A percentile compares a stretch with the other conserved stretches of the same genome.
Evolutionary conservation across 2,113 vertebrate species (phyloP).

Genomic region (Passerina amoena): DNA sequence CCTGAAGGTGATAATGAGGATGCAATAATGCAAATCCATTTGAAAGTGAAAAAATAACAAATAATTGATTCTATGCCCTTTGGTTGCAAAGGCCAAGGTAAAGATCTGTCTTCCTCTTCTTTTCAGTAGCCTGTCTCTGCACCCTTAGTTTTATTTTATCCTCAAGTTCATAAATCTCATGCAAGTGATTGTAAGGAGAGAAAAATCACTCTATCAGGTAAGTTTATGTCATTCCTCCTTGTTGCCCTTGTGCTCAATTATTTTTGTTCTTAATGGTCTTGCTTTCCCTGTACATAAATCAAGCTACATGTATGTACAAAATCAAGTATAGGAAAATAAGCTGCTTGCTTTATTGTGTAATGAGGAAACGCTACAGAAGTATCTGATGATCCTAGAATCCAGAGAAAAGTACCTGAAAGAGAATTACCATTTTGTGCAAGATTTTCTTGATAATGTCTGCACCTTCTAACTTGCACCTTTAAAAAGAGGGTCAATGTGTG

Average conservation of each 20-base stretch:
- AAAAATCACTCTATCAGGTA: neutral
- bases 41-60: slow-evolving; percentile 1
- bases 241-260: slow-evolving; percentile 9
- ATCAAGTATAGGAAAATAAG: neutral
- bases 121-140: slow-evolving; percentile 20
- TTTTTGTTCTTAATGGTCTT: slow-evolving; percentile 39
- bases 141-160: slow-evolving; percentile 25
- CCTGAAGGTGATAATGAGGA: neutral
- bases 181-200: neutral
- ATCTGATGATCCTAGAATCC: neutral
- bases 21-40: neutral
- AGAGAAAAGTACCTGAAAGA: neutral
- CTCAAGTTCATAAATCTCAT: slow-evolving; percentile 35
- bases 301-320: neutral
- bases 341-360: neutral
- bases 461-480: neutral
- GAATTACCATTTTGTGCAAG: neutral
- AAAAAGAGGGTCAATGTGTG: neutral
- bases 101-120: neutral
- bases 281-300: slow-evolving; percentile 16
- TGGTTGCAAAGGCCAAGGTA: neutral
- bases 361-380: neutral
- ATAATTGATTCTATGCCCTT: neutral
- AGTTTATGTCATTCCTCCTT: slow-evolving; percentile 24
- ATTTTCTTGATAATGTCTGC: neutral